A percentile compares a stretch with the other conserved stretches of the same genome.
Evolutionary conservation across 2,113 vertebrate genomes (phyloP).

Genomic region (Opisthocomus hoazin): DNA sequence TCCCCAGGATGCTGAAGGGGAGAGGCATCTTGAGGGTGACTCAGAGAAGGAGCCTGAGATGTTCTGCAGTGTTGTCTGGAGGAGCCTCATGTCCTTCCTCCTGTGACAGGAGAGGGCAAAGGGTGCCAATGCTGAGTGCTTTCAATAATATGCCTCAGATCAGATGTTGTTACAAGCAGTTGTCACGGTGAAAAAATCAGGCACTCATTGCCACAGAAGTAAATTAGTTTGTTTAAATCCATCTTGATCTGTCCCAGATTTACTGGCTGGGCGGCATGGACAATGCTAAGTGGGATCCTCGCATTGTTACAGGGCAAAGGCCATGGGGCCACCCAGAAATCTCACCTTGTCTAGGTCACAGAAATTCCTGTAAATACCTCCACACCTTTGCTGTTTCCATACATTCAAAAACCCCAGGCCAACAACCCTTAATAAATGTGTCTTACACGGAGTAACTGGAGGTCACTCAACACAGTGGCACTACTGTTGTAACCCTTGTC

Average conservation of each 20-base stretch:
- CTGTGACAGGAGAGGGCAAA: background rate
- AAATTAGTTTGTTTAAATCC: background rate
- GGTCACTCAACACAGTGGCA: background rate
- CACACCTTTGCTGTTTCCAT: background rate
- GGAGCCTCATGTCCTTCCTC: background rate
- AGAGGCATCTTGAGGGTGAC: too few relatives aligned
- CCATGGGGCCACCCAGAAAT: background rate
- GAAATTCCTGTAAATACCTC: background rate
- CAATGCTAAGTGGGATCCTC: background rate
- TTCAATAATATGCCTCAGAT: background rate
- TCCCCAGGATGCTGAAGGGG: background rate
- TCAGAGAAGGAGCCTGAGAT: background rate
- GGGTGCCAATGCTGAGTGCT: fast-evolving
- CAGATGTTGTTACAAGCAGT: background rate
- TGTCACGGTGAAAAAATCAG: background rate
- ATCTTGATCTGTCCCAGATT: background rate
- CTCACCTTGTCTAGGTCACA: background rate
- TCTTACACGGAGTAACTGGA: background rate
- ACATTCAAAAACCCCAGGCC: background rate
- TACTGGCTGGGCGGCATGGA: background rate
- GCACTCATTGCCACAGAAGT: background rate
- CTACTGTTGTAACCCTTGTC: background rate
- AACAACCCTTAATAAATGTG: background rate
- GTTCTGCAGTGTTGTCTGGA: background rate
- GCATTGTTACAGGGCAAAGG: too few relatives aligned